Evolutionary conservation across 1,140 invertebrate species (phyloP).

Genomic region (Zaprionus vittiger): DNA sequence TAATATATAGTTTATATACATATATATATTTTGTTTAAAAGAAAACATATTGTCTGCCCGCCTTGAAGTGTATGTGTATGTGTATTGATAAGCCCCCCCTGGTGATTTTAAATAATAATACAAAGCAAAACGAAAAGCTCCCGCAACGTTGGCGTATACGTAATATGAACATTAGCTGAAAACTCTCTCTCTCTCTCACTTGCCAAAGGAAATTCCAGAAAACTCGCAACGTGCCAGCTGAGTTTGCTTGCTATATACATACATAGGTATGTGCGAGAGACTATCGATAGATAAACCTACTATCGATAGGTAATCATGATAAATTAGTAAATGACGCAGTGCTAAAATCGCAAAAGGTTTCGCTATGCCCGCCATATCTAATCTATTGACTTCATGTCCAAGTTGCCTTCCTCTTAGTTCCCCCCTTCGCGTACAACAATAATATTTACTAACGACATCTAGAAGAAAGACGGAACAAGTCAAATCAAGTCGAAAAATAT

Average conservation of each 20-base stretch:
- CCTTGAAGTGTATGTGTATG: not conserved
- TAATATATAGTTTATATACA: conserved; percentile 8
- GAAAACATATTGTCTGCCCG: not conserved
- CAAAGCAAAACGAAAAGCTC: conserved; percentile 10
- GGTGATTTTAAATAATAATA: conserved; percentile 10
- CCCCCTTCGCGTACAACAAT: conserved; percentile 1
- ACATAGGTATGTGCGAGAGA: not conserved
- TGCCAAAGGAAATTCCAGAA: conserved; percentile 45
- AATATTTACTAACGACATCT: conserved; percentile 53
- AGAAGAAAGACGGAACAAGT: conserved; percentile 26
- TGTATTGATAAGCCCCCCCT: conserved; percentile 39
- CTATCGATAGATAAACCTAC: conserved; percentile 41
- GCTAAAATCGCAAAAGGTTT: conserved; percentile 37
- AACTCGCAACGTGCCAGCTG: conserved; percentile 22
- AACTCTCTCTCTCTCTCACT: not conserved
- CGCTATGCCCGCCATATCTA: conserved; percentile 58
- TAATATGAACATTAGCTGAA: conserved; percentile 23
- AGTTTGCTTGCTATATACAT: conserved; percentile 34
- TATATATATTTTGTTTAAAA: not conserved
- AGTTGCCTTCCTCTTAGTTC: not conserved
- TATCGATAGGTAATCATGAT: conserved; percentile 55
- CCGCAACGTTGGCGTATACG: conserved; percentile 56
- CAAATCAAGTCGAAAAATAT: conserved; percentile 3
- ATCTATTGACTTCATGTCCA: conserved; percentile 62
- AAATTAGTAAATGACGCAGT: conserved; percentile 79